Percentiles rank a stretch among this genome's conserved stretches.
These are phyloP conservation scores for Cosmia trapezina DNA, from an alignment of 2,888 invertebrate genomes.

Conservation along the genomic window DNA sequence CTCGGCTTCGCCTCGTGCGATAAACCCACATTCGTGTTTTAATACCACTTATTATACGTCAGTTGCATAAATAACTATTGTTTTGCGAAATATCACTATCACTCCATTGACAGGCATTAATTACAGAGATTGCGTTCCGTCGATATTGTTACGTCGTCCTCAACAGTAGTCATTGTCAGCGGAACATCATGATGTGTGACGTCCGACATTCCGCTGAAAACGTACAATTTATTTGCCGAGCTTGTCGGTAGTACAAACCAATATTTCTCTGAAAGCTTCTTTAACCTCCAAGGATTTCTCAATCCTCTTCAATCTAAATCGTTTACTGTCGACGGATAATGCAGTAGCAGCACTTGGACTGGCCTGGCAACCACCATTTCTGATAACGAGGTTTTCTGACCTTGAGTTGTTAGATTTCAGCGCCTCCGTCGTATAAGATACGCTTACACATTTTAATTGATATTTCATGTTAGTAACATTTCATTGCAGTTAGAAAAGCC, in stretches of 20 bases:
- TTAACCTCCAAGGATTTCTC: conserved; percentile 15
- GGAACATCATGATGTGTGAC: background rate
- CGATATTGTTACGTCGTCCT: too few relatives aligned
- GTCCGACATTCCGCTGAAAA: background rate
- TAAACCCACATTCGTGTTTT: too few relatives aligned
- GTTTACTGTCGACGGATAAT: conserved; percentile 6
- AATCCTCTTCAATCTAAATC: conserved; percentile 20
- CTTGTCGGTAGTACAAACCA: background rate
- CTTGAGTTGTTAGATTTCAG: background rate
- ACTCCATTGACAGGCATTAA: background rate
- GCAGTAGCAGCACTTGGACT: background rate
- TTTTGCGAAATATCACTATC: too few relatives aligned
- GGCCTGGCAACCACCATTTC: background rate
- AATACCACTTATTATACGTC: too few relatives aligned
- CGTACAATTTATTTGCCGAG: background rate
- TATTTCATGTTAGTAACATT: background rate
- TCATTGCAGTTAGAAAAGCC: background rate
- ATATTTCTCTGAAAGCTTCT: conserved; percentile 15
- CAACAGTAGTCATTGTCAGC: background rate
- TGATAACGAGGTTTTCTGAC: conserved; percentile 1
- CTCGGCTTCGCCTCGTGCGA: too few relatives aligned
- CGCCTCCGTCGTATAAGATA: background rate
- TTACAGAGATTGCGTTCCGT: background rate
- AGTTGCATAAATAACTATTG: too few relatives aligned
- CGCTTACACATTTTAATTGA: conserved; percentile 11